Base-by-base conservation (phyloP, 2,113 vertebrate species). In the Acrocephalus arundinaceus region DNA sequence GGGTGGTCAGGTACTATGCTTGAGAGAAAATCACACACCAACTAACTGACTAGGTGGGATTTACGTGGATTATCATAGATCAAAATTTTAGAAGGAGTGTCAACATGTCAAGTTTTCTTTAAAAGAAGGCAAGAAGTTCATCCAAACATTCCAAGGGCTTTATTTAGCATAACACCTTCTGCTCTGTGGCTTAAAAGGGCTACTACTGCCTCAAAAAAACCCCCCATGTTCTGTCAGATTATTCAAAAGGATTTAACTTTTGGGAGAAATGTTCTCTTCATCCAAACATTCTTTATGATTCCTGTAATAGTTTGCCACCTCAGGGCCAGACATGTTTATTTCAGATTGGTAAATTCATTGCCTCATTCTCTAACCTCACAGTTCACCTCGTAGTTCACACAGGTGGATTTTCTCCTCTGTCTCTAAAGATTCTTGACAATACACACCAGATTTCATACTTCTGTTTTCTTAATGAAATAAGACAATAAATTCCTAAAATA, bases 91-190 rank as follows among this genome's bases (percentile, higher is more conserved):
- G 94, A 92, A 90, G 72, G 89, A 77, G 58, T 95, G 95, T 96
- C 96, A 97, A 96, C 94, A 90, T 96, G 96, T 97, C 96, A 97
- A 91, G 95, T 96, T 93, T 95, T 93, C 90, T 96, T 91, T 89
- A 93, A 97, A 82, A 94, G 70, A 94, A 92, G 84, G 86, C 78
- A 93, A 79, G 76, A 89, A 97, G 94, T 96, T 97, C 96, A 97
- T 87, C 74, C 65, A 95, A 97, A 94, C 94, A 87, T 95, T 97
- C 71, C 80, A 87, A 83, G 80, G 88, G 86, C 77, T 96, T 97
- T 96, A 96, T 94, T 97, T 95, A 96, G 95, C 95, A 95, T 95
- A 97, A 93, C 91, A 95, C 93, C 94, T 97, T 87, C 81, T 95
- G 88, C 91, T 95, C 91, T 75, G 18, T 79, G 87, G 88, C 72